Conservation (phyloP, 1,140 invertebrate species). For the Oncopeltus fasciatus region DNA sequence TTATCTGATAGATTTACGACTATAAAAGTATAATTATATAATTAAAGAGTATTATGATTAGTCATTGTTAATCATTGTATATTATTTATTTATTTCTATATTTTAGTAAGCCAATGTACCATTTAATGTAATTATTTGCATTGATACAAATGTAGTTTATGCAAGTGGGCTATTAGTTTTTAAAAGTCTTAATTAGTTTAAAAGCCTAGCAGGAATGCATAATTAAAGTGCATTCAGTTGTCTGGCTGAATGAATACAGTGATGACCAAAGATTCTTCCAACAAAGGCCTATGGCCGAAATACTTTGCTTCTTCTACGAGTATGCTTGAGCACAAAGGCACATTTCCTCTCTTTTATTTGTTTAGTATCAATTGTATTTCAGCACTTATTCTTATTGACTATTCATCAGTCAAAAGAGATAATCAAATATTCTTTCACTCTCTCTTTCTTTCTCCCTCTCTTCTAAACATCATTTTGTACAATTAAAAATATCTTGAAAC, state of each 20-base stretch:
- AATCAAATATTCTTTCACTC: neutral
- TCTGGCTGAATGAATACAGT: neutral
- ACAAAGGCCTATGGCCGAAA: neutral
- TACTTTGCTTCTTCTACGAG: neutral
- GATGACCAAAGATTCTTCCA: constrained; percentile 2
- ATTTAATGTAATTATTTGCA: neutral
- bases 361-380: neutral
- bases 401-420: neutral
- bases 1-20: too few relatives aligned
- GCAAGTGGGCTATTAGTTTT: neutral
- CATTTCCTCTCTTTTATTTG: neutral
- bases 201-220: neutral
- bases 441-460: too few relatives aligned
- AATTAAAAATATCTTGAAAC: too few relatives aligned
- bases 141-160: neutral
- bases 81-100: neutral
- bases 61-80: neutral
- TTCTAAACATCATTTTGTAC: too few relatives aligned
- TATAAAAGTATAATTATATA: neutral
- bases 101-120: neutral
- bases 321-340: neutral
- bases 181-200: neutral
- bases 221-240: neutral
- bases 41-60: neutral
- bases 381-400: neutral